These are phyloP conservation scores for Notospermus geniculatus DNA, from an alignment of 1,140 invertebrate genomes.

Conservation along the genomic window DNA sequence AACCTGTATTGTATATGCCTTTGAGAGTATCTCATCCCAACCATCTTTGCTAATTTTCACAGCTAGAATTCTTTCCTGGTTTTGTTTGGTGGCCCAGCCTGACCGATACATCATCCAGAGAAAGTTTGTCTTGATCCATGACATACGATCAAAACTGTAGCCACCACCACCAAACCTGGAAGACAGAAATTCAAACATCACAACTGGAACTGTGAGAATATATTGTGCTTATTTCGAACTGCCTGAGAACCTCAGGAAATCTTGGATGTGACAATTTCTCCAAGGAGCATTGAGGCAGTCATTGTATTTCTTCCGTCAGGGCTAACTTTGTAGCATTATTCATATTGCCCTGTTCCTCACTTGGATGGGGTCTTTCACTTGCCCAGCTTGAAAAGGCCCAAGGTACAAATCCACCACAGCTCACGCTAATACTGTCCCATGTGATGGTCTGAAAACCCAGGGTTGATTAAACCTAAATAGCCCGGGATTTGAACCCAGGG, in stretches of 20 bases:
- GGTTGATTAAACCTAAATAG: too few species aligned
- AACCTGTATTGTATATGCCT: slow-evolving; percentile 28
- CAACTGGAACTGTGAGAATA: neutral
- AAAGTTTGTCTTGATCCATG: slow-evolving; percentile 54
- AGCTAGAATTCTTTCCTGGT: slow-evolving; percentile 47
- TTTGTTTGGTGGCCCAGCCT: slow-evolving; percentile 46
- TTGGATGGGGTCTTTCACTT: too few species aligned
- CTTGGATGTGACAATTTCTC: neutral
- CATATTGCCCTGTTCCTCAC: too few species aligned
- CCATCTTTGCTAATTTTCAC: slow-evolving; percentile 35
- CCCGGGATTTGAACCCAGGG: too few species aligned
- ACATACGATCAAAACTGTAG: slow-evolving; percentile 44
- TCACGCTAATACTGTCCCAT: too few species aligned
- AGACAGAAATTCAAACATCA: neutral
- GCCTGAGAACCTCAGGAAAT: neutral
- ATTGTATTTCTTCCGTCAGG: too few species aligned
- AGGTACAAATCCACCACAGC: too few species aligned
- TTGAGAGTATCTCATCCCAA: slow-evolving; percentile 40
- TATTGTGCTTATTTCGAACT: neutral
- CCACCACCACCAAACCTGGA: slow-evolving; percentile 36
- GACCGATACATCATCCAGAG: slow-evolving; percentile 55
- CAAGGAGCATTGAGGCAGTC: too few species aligned
- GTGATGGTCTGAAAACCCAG: too few species aligned
- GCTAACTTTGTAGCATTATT: too few species aligned
- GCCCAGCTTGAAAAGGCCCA: too few species aligned